These are phyloP conservation scores for Myopa tessellatipennis DNA, from an alignment of 2,888 invertebrate genomes.

Conservation along the genomic window DNA sequence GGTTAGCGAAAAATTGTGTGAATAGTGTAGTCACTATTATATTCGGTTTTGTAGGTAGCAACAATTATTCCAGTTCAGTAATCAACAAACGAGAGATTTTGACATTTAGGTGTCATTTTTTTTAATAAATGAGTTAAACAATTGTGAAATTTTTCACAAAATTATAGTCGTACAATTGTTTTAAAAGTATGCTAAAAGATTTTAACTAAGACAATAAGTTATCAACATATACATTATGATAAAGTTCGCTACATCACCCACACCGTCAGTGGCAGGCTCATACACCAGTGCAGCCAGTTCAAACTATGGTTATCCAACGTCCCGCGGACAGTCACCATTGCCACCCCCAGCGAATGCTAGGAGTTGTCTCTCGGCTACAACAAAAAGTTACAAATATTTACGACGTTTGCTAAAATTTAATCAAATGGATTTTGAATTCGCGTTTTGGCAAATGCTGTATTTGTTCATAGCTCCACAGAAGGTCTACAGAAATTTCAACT, in stretches of 20 bases:
- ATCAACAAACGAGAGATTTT: neutral
- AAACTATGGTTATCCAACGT: constrained; percentile 61
- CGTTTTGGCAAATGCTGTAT: constrained; percentile 99
- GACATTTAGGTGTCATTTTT: neutral
- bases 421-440: constrained; percentile 99
- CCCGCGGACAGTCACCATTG: constrained; percentile 74
- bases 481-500: constrained; percentile 96
- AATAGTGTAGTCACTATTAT: neutral
- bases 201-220: neutral
- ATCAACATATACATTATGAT: constrained; percentile 56
- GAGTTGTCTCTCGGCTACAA: constrained; percentile 84
- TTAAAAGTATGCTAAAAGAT: neutral
- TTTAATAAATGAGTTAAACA: neutral
- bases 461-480: constrained; percentile 94
- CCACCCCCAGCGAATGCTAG: constrained; percentile 78
- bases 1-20: too few relatives aligned
- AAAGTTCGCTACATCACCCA: constrained; percentile 76
- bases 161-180: neutral
- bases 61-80: neutral
- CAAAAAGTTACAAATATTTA: constrained; percentile 89
- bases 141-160: too few relatives aligned
- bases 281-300: constrained; percentile 55
- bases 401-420: constrained; percentile 87
- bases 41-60: neutral
- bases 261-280: constrained; percentile 68